phyloP scores from a whole-genome alignment of 2,888 invertebrate genomes.

The Andrena bucephala region DNA sequence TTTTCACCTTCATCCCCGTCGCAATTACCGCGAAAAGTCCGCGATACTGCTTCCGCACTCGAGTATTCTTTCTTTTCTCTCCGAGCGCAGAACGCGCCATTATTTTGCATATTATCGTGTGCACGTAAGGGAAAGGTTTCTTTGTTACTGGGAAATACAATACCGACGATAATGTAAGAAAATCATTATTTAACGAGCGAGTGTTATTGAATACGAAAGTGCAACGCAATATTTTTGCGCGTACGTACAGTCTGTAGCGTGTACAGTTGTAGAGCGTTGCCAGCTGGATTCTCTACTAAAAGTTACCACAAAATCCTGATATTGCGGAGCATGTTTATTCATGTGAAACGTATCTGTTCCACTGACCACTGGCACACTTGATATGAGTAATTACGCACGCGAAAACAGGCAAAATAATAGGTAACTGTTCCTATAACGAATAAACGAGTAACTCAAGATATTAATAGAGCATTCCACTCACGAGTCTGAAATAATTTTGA shows the following conservation, averaged over 20 bases:
- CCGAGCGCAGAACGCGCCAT: neutral
- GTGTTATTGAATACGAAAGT: neutral
- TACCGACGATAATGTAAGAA: neutral
- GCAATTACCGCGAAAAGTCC: conserved; percentile 13
- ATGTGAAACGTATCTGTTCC: too few species aligned
- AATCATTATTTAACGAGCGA: neutral
- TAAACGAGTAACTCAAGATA: too few species aligned
- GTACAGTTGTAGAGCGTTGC: neutral
- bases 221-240: neutral
- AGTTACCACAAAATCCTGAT: too few species aligned
- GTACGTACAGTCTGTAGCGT: neutral
- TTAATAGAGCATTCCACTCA: too few species aligned
- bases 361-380: too few species aligned
- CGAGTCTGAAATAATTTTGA: too few species aligned
- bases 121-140: neutral
- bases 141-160: neutral
- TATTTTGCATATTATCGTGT: conserved; percentile 18
- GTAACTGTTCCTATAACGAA: too few species aligned
- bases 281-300: too few species aligned
- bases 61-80: neutral
- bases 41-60: conserved; percentile 16
- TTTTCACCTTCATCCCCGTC: conserved; percentile 30
- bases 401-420: too few species aligned
- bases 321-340: too few species aligned
- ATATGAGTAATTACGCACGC: too few species aligned